These are phyloP conservation scores for Mohoua ochrocephala DNA, from an alignment of 2,113 vertebrate genomes.

Conservation along the genomic window DNA sequence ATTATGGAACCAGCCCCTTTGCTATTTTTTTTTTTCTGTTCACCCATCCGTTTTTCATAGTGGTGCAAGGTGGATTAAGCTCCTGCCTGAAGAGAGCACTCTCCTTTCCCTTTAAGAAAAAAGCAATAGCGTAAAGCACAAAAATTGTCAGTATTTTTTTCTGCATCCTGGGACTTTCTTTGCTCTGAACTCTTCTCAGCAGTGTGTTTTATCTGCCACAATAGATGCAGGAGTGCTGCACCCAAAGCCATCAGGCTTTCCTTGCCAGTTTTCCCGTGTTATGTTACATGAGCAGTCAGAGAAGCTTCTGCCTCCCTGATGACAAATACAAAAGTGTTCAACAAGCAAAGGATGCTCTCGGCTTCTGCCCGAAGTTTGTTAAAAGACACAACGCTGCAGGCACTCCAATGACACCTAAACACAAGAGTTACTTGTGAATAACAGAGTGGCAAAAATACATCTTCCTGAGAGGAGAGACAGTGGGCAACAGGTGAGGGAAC, in stretches of 20 bases:
- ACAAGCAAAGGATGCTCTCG: neutral
- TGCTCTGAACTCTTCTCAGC: constrained; percentile 28
- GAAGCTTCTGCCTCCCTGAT: neutral
- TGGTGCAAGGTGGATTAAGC: neutral
- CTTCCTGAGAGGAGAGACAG: neutral
- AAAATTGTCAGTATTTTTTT: neutral
- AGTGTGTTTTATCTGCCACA: neutral
- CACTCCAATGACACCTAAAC: neutral
- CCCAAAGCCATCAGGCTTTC: neutral
- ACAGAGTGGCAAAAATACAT: neutral
- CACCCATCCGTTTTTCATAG: neutral
- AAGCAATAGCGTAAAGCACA: neutral
- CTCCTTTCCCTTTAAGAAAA: neutral
- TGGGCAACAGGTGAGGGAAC: neutral
- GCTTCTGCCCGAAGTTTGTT: neutral
- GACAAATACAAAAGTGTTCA: neutral
- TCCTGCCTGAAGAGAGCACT: neutral
- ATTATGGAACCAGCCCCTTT: neutral
- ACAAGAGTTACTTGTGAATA: neutral
- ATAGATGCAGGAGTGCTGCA: neutral
- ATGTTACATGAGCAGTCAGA: neutral
- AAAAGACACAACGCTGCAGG: neutral
- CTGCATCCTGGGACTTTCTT: neutral
- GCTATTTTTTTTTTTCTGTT: neutral
- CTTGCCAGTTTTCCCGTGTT: neutral